Conservation (phyloP, 1,140 invertebrate genomes). For the Halyomorpha halys region DNA sequence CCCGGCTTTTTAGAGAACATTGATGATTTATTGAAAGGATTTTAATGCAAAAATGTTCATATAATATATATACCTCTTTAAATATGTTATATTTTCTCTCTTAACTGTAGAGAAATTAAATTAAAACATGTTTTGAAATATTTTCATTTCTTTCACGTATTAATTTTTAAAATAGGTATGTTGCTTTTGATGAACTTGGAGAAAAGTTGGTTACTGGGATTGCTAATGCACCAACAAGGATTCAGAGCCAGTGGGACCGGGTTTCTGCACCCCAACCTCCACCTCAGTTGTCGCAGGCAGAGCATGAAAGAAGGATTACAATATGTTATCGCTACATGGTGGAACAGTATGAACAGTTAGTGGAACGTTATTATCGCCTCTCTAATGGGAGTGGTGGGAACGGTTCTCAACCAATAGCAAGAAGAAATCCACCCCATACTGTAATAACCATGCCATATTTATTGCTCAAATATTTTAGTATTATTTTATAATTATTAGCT, state of each 20-base stretch:
- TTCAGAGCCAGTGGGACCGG: constrained; percentile 43
- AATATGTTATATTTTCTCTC: too few species aligned
- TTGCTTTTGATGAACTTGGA: constrained; percentile 72
- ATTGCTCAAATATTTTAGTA: too few species aligned
- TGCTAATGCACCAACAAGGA: constrained; percentile 45
- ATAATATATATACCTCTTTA: too few species aligned
- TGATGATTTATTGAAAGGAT: too few species aligned
- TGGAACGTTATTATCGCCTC: constrained; percentile 41
- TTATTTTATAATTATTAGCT: too few species aligned
- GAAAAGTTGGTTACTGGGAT: constrained; percentile 78
- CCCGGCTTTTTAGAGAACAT: too few species aligned
- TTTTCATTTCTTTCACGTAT: constrained; percentile 1
- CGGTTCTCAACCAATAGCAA: too few species aligned
- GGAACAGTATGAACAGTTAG: constrained; percentile 41
- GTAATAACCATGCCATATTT: too few species aligned
- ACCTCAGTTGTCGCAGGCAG: constrained; percentile 29
- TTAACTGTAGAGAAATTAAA: too few species aligned
- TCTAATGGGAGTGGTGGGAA: constrained; percentile 31
- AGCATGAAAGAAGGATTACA: constrained; percentile 37
- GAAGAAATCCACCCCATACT: too few species aligned
- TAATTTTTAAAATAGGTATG: constrained; percentile 48
- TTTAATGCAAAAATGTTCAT: too few species aligned
- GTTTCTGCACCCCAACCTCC: constrained; percentile 32
- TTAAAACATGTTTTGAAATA: not conserved
- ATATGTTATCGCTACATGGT: constrained; percentile 41